phyloP scores from a whole-genome alignment of 2,888 invertebrate species.

The Ichneumon xanthorius region DNA sequence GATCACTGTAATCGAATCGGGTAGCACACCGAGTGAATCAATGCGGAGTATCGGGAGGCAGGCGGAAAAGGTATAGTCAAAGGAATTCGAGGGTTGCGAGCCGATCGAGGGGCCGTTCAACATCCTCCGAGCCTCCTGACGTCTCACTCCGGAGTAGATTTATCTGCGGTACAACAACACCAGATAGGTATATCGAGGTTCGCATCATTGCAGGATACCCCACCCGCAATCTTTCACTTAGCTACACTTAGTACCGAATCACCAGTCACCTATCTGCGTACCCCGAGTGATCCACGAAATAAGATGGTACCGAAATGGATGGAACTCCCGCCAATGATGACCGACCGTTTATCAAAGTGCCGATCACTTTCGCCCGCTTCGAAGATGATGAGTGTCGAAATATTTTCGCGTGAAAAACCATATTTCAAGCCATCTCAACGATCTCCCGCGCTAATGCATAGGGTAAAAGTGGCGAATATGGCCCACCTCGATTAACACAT shows the following conservation, averaged over 20 bases:
- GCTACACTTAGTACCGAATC: background rate
- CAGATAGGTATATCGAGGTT: conserved; percentile 4
- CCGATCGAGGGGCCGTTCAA: conserved; percentile 48
- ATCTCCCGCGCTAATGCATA: conserved; percentile 43
- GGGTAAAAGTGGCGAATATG: no score
- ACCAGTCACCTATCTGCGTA: background rate
- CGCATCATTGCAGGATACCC: background rate
- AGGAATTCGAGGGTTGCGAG: conserved; percentile 58
- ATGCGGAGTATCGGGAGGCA: conserved; percentile 22
- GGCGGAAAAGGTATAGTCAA: conserved; percentile 14
- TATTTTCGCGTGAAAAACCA: background rate
- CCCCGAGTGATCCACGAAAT: background rate
- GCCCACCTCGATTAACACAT: no score
- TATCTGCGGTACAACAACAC: conserved; percentile 21
- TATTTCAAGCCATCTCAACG: background rate
- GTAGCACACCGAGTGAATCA: conserved; percentile 40
- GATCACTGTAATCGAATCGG: conserved; percentile 27
- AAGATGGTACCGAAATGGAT: background rate
- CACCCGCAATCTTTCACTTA: conserved; percentile 23
- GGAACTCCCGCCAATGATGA: background rate
- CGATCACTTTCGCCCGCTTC: background rate
- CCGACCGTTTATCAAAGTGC: conserved; percentile 14
- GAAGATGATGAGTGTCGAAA: conserved; percentile 2
- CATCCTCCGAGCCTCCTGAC: conserved; percentile 45
- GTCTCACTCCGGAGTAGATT: conserved; percentile 51